Conservation (phyloP, 2,888 invertebrate genomes). For the Leucoma salicis region DNA sequence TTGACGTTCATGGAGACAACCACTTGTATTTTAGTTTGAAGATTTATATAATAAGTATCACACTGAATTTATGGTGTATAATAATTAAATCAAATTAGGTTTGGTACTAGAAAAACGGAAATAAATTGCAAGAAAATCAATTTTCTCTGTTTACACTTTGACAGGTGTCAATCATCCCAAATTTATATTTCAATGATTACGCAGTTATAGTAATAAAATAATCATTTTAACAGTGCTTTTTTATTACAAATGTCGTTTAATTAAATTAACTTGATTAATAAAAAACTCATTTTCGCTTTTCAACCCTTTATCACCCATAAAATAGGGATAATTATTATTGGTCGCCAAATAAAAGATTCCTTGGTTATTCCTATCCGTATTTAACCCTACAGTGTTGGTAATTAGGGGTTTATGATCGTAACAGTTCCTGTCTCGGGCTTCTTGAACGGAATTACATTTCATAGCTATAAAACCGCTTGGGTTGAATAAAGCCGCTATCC, state of each 20-base stretch:
- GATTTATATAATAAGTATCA: too few relatives aligned
- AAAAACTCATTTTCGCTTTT: slow-evolving; percentile 49
- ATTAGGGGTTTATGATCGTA: slow-evolving; percentile 42
- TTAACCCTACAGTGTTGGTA: slow-evolving; percentile 45
- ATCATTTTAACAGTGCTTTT: neutral
- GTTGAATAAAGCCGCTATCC: slow-evolving; percentile 46
- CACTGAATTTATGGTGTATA: too few relatives aligned
- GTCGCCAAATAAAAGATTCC: slow-evolving; percentile 53
- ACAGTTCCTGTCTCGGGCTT: slow-evolving; percentile 47
- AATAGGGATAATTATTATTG: slow-evolving; percentile 50
- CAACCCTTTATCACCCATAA: slow-evolving; percentile 55
- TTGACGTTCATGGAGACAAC: too few relatives aligned
- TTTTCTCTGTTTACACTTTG: too few relatives aligned
- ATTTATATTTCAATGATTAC: too few relatives aligned
- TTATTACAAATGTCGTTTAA: neutral
- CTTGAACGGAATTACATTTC: slow-evolving; percentile 49
- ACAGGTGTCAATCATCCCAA: too few relatives aligned
- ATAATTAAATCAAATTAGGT: too few relatives aligned
- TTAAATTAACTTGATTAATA: slow-evolving; percentile 25
- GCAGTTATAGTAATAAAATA: too few relatives aligned
- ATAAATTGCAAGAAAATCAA: too few relatives aligned
- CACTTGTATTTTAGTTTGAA: too few relatives aligned
- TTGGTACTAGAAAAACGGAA: too few relatives aligned
- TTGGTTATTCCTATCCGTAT: slow-evolving; percentile 36
- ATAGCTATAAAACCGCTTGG: slow-evolving; percentile 48